Base-by-base conservation (phyloP, 2,113 vertebrate genomes). In the Tyrannus savana region DNA sequence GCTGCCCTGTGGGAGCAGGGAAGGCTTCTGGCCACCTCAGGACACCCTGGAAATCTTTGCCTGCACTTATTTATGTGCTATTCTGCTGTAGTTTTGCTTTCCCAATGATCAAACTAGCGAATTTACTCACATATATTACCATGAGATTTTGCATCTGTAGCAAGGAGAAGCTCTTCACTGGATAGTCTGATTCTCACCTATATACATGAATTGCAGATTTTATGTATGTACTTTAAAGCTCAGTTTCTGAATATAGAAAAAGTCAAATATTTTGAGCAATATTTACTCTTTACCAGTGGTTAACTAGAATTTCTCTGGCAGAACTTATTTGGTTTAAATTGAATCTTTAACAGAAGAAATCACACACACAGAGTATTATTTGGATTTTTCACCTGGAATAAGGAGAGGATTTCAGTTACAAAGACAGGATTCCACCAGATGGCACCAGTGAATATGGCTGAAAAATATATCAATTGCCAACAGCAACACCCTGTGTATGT, bases 381-480 rank as follows among this genome's bases (percentile, higher is more conserved):
- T 96, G 98, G 97, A 87, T 98, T 98, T 97, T 98, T 98, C 75
- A 98, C 96, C 46, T 97, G 94, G 87, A 98, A 84, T 62, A 98
- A 97, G 14, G 98, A 98, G 37, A 98, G 96, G 28, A 98, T 94
- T 97, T 99, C 98, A 82, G 98, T 97, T 50, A 98, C 87, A 96
- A 99, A 99, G 92, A 98, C 98, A 41, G 94, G 95, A 87, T 99
- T 98, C 98, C 99, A 99, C 98, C 98, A 99, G 98, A 98, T 99
- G 98, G 98, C 98, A 80, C 99, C 98, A 97, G 98, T 99, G 98
- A 99, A 98, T 97, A 98, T 98, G 18, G 98, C 98, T 95, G 98
- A 98, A 97, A 99, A 99, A 96, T 94, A 12, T 7, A 55, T 21
- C 8, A 75, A 75, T 97, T 98, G 84, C 97, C 98, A 72, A 98